A percentile compares a stretch with the other conserved stretches of the same genome.
phyloP scores from a whole-genome alignment of 2,113 vertebrate genomes.

The Fregetta grallaria region DNA sequence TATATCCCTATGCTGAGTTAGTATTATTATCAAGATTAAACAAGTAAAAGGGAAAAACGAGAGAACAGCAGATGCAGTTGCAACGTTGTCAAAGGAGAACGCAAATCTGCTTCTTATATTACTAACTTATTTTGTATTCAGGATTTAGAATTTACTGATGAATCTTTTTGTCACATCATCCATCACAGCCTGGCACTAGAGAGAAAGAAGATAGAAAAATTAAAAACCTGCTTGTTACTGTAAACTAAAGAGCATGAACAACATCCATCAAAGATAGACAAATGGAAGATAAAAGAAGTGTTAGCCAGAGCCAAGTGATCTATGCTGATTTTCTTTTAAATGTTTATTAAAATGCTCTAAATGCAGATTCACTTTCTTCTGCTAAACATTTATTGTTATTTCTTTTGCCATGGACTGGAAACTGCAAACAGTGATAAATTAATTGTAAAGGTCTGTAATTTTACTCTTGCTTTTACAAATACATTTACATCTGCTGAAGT shows the following conservation, averaged over 20 bases:
- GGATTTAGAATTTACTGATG: constrained; percentile 24
- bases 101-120: neutral
- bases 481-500: neutral
- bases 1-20: neutral
- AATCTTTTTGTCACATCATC: constrained; percentile 51
- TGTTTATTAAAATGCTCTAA: constrained; percentile 35
- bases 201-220: constrained; percentile 37
- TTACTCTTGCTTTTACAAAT: neutral
- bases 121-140: constrained; percentile 51
- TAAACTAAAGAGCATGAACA: constrained; percentile 55
- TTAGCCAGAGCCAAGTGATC: constrained; percentile 23
- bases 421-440: neutral
- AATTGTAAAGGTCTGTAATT: neutral
- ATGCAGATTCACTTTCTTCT: constrained; percentile 4
- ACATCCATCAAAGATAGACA: constrained; percentile 54
- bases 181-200: constrained; percentile 6
- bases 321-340: constrained; percentile 23
- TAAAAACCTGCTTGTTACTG: constrained; percentile 56
- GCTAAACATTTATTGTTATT: constrained; percentile 23
- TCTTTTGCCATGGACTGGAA: neutral
- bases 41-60: neutral
- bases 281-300: constrained; percentile 13
- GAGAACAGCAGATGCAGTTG: neutral
- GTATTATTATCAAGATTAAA: neutral
- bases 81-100: neutral